phyloP scores from a whole-genome alignment of 2,888 invertebrate species.

The Capitulum mitella region DNA sequence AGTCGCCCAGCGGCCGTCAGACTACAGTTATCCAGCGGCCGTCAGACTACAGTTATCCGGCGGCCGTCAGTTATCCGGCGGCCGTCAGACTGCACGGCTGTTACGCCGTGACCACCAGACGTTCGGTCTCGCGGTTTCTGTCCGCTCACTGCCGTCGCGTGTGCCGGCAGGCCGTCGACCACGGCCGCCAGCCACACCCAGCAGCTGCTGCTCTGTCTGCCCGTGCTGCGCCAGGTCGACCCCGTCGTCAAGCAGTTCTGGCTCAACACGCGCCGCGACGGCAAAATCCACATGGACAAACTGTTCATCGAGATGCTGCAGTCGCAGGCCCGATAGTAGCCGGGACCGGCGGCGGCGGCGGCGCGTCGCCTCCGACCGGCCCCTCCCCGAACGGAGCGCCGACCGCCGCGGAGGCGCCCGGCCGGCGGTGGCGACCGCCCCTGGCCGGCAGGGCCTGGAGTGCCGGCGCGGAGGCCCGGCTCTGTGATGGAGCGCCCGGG shows the following conservation, averaged over 20 bases:
- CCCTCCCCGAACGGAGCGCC: no score
- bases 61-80: no score
- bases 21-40: no score
- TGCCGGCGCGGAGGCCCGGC: background rate
- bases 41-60: no score
- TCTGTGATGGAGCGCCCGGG: background rate
- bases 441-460: background rate
- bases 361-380: no score
- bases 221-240: conserved; percentile 82
- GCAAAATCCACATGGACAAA: conserved; percentile 89
- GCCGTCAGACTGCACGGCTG: no score
- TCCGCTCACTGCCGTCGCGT: no score
- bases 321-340: conserved; percentile 48
- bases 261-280: conserved; percentile 77
- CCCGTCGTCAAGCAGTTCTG: conserved; percentile 83
- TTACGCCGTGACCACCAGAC: no score
- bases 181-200: conserved; percentile 57
- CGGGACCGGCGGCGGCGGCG: background rate
- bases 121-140: no score
- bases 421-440: background rate
- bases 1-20: no score
- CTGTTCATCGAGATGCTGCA: conserved; percentile 94
- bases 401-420: background rate
- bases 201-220: conserved; percentile 77
- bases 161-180: conserved; percentile 39